Evolutionary conservation across 1,140 invertebrate genomes (phyloP), one percentile per base, ranked within the genome.

Genomic region (Drosophila lowei): DNA sequence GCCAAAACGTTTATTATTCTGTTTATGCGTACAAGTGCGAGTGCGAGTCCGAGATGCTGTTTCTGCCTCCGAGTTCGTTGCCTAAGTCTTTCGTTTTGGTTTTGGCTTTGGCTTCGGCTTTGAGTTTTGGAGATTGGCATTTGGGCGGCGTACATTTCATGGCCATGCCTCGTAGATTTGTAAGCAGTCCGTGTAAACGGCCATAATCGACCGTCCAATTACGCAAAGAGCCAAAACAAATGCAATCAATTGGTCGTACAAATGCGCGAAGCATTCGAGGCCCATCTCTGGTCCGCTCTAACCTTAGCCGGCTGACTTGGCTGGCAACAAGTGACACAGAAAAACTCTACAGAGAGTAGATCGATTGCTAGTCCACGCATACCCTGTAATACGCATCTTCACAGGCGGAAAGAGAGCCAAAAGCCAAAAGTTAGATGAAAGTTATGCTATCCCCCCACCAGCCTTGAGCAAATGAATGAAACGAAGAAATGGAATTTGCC

Each of bases 11-110:
- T 78, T 78, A 62, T 72, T 72, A 61, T 56, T 50, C 38, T 79
- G 53, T 56, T 76, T 70, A 53, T 50, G 66, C 61, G 46, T 62
- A 7, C 44, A 43, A 30, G 15, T 25, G 13, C 21, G 15, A 38
- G 13, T 49, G 47, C 47, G 4, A 52, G 3, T 8, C 44, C 47
- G 30, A 68, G 57, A 72, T 72, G 58, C 49, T 56, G 68, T 60
- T 8, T n/a, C 6, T 13, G 38, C 16, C 23, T 13, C 16, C 43
- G 65, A 72, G 77, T 86, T 85, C 49, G 80, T 85, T 80, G 72
- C 81, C 64, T 71, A 79, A 79, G 77, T 79, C 77, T 76, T 79
- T 79, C 53, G 77, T 46, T 55, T 62, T 25, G 42, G 11, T 43
- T 55, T 62, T 21, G 50, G 11, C 30, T 55, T 62, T 25, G 42